Evolutionary conservation across 2,888 invertebrate genomes (phyloP).

Genomic region (Perdita meconis): DNA sequence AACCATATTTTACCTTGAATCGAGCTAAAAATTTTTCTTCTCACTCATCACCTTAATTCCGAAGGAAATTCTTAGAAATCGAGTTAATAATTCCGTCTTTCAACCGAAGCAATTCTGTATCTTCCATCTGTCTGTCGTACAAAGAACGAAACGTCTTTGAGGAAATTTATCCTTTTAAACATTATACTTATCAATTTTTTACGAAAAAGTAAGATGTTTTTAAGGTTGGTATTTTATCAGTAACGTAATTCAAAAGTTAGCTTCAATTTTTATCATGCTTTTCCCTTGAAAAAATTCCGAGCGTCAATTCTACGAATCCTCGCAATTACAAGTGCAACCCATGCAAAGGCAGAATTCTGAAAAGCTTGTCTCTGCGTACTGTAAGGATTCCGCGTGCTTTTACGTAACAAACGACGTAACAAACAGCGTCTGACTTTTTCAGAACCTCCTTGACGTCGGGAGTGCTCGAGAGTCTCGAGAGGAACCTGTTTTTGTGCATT

Average conservation of each 20-base stretch:
- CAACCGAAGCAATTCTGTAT: too few species aligned
- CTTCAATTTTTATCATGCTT: too few species aligned
- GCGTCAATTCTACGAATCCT: background rate
- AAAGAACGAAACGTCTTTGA: background rate
- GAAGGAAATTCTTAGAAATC: too few species aligned
- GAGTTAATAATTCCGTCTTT: too few species aligned
- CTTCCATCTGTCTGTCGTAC: too few species aligned
- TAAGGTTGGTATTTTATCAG: too few species aligned
- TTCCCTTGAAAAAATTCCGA: background rate
- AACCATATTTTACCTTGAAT: too few species aligned
- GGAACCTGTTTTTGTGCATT: conserved; percentile 44
- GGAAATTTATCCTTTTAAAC: background rate
- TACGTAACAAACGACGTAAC: conserved; percentile 27
- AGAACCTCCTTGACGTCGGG: conserved; percentile 32
- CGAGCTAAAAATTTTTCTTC: too few species aligned
- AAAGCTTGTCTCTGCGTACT: background rate
- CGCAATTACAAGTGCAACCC: conserved; percentile 7
- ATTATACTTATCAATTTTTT: background rate
- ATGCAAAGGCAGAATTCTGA: background rate
- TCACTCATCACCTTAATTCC: too few species aligned
- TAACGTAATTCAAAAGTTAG: too few species aligned
- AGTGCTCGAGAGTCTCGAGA: conserved; percentile 22
- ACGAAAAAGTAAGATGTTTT: too few species aligned
- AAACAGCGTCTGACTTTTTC: conserved; percentile 26
- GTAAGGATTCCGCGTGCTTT: conserved; percentile 12